phyloP scores from a whole-genome alignment of 2,797 vertebrate genomes.

The Sorex maritimensis region DNA sequence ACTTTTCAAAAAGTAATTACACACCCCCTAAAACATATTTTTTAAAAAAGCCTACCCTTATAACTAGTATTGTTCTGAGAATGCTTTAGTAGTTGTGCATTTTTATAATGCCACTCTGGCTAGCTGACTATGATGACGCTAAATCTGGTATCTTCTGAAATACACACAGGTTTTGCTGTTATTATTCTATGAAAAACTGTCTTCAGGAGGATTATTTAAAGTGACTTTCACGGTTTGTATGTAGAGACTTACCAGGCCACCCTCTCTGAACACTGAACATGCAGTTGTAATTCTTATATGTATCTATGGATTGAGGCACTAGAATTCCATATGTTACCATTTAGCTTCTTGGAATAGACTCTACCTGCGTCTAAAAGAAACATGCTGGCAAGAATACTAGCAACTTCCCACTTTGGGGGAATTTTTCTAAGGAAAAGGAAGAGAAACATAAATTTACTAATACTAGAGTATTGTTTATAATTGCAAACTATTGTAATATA shows the following conservation, averaged over 20 bases:
- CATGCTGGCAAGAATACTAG: neutral
- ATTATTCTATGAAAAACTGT: neutral
- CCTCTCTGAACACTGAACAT: neutral
- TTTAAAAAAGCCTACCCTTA: neutral
- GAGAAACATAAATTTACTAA: conserved; percentile 53
- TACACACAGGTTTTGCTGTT: neutral
- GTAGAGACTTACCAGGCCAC: neutral
- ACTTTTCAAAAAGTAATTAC: too few relatives aligned
- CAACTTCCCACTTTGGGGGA: neutral
- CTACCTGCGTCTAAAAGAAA: neutral
- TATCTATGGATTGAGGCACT: neutral
- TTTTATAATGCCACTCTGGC: neutral
- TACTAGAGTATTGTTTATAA: conserved; percentile 35
- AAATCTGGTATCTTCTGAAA: conserved; percentile 2
- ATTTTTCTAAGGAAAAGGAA: conserved; percentile 40
- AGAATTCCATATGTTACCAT: neutral
- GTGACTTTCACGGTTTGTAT: neutral
- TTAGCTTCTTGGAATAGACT: conserved; percentile 22
- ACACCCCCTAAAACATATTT: neutral
- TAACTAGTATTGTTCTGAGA: neutral
- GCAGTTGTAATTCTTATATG: neutral
- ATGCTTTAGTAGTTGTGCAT: neutral
- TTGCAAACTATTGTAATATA: conserved; percentile 28
- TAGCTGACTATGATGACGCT: neutral
- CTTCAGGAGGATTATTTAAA: neutral